These are phyloP conservation scores for Zaprionus taronus DNA, from an alignment of 1,140 invertebrate genomes.

Conservation along the genomic window DNA sequence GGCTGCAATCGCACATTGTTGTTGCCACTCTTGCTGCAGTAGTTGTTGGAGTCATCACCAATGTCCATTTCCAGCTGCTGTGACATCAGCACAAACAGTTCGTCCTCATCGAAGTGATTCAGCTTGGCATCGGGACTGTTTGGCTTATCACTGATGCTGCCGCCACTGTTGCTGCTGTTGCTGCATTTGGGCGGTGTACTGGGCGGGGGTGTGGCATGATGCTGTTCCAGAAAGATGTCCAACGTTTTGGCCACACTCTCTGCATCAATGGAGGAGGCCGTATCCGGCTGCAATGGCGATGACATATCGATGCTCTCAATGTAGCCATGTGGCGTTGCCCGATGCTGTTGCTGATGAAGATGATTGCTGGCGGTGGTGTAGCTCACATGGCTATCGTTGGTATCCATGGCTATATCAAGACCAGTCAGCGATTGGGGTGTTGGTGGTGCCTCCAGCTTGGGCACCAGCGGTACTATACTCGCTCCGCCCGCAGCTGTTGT, in stretches of 20 bases:
- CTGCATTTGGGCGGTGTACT: slow-evolving; percentile 58
- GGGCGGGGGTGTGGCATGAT: slow-evolving; percentile 71
- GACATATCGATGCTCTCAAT: slow-evolving; percentile 81
- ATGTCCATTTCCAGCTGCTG: slow-evolving; percentile 84
- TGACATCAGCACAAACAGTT: slow-evolving; percentile 81
- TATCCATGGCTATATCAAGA: slow-evolving; percentile 69
- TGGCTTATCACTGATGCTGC: slow-evolving; percentile 55
- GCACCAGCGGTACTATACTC: slow-evolving; percentile 67
- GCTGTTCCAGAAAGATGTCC: slow-evolving; percentile 81
- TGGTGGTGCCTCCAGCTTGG: slow-evolving; percentile 60
- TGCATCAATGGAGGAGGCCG: slow-evolving; percentile 49
- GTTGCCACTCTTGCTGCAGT: slow-evolving; percentile 40
- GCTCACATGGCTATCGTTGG: slow-evolving; percentile 45
- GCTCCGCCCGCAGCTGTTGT: slow-evolving; percentile 61
- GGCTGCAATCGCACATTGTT: slow-evolving; percentile 73
- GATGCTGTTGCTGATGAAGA: slow-evolving; percentile 27
- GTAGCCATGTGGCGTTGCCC: slow-evolving; percentile 40
- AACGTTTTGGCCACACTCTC: slow-evolving; percentile 78
- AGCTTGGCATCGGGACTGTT: slow-evolving; percentile 68
- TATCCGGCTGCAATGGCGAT: slow-evolving; percentile 69
- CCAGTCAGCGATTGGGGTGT: slow-evolving; percentile 52
- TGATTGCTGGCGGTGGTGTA: slow-evolving; percentile 12
- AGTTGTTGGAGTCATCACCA: slow-evolving; percentile 71
- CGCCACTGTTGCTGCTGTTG: slow-evolving; percentile 24
- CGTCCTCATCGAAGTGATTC: slow-evolving; percentile 82